These are phyloP conservation scores for Synergus gifuensis DNA, from an alignment of 2,888 invertebrate species.

Conservation along the genomic window DNA sequence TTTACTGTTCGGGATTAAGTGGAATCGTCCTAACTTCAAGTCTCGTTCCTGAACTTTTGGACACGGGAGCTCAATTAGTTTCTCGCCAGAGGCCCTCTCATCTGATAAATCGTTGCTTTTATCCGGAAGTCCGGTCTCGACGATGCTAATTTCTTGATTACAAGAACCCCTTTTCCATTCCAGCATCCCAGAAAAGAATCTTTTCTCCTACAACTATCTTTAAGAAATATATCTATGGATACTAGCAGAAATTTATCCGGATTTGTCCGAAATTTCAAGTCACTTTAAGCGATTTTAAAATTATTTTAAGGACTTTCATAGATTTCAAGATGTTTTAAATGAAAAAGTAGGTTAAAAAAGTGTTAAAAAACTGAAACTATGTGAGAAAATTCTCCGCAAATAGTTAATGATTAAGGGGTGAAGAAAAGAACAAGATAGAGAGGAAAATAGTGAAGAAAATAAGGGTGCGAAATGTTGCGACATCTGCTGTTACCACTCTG, in stretches of 20 bases:
- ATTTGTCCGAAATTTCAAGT: too few species aligned
- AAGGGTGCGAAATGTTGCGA: conserved; percentile 69
- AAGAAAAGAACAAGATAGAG: background rate
- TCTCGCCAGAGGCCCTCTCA: conserved; percentile 9
- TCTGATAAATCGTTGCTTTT: background rate
- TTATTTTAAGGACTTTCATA: too few species aligned
- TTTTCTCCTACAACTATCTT: too few species aligned
- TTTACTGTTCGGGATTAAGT: background rate
- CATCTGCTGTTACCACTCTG: conserved; percentile 72
- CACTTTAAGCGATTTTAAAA: too few species aligned
- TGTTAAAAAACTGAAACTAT: too few species aligned
- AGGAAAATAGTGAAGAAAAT: background rate
- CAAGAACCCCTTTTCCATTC: background rate
- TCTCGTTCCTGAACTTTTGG: conserved; percentile 9
- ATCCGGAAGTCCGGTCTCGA: background rate
- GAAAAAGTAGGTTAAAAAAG: too few species aligned
- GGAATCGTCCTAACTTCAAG: conserved; percentile 6
- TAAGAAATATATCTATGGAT: too few species aligned
- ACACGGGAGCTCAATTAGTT: conserved; percentile 20
- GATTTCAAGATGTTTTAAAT: too few species aligned
- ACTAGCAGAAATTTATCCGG: too few species aligned
- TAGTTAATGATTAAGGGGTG: background rate
- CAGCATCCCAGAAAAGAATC: too few species aligned
- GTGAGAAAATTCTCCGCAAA: too few species aligned
- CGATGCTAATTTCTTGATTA: conserved; percentile 7